Evolutionary conservation across 2,888 invertebrate species (phyloP), one percentile per base, ranked within the genome.

Genomic region (Deroplatys truncata): DNA sequence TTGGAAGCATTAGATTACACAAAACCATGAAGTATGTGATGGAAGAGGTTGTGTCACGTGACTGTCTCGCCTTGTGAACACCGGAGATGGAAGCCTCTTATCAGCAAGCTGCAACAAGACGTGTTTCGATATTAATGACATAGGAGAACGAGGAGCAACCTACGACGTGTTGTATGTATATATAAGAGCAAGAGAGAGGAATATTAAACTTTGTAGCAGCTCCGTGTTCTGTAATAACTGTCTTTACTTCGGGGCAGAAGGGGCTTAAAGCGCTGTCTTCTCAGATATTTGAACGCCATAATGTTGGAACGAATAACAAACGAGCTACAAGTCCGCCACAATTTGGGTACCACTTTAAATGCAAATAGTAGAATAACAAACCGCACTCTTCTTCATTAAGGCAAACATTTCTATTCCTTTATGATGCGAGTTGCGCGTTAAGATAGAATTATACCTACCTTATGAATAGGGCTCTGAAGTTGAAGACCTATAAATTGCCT

Each of bases 121-220:
- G 83, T 87, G 87, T 87, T 87, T 87, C 87, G 87, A 87, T 87
- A 87, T 87, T 87, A 87, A 87, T 87, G 87, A 87, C 87, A 87
- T 87, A 87, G 87, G 84, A 84, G 84, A 31, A 29, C 35, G 25
- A 49, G 85, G 35, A 87, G 87, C 35, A 87, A 87, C 87, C 87
- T 43, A 87, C 82, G 83, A 43, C 86, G 86, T 86, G 86, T 86
- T 86, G 86, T 86, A n/a, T 56, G 49, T 85, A 85, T 85, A 85
- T 85, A 56, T 82, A 29, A 72, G 82, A 87, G 87, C 56, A 82
- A 87, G 87, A 87, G n/a, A 31, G 35, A 82, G 87, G 35, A 87
- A 87, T 87, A 87, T 87, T 87, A 87, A 87, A 87, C 87, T 87
- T 87, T 87, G 87, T 82, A 82, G 82, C 87, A 82, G 82, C 87